Conservation (phyloP, 2,888 invertebrate genomes). For the Eristalis tenax region DNA sequence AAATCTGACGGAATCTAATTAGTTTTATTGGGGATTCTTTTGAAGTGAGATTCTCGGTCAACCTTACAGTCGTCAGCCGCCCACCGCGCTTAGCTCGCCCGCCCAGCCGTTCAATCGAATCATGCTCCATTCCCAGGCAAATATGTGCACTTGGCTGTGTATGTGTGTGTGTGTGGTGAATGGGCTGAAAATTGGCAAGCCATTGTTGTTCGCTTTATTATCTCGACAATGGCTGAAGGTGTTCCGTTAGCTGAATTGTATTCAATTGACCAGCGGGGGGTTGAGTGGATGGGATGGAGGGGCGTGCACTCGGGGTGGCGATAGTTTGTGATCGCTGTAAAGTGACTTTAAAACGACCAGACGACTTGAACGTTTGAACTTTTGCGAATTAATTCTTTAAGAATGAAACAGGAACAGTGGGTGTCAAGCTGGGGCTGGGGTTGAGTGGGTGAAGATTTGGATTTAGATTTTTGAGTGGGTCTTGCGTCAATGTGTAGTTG, state of each 20-base stretch:
- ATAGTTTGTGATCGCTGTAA: not conserved
- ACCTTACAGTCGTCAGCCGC: not conserved
- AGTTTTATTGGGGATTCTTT: constrained; percentile 53
- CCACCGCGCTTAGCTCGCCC: not conserved
- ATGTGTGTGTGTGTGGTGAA: not conserved
- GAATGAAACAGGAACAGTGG: not conserved
- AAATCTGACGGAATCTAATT: constrained; percentile 56
- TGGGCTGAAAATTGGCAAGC: constrained; percentile 58
- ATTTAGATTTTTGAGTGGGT: no score
- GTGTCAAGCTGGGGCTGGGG: not conserved
- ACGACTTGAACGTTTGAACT: constrained; percentile 17
- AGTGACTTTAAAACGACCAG: constrained; percentile 10
- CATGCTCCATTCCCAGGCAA: not conserved
- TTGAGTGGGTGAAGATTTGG: not conserved
- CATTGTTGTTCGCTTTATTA: constrained; percentile 45
- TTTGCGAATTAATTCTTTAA: not conserved
- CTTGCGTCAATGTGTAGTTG: no score
- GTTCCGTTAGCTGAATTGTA: constrained; percentile 54
- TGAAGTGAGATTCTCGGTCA: constrained; percentile 31
- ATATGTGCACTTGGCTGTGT: not conserved
- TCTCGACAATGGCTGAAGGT: constrained; percentile 44
- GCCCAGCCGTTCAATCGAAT: not conserved
- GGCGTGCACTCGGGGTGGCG: not conserved
- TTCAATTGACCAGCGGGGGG: constrained; percentile 47
- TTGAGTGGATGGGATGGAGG: not conserved